Evolutionary conservation across 2,797 vertebrate genomes (phyloP).

Genomic region (Trematomus bernacchii): DNA sequence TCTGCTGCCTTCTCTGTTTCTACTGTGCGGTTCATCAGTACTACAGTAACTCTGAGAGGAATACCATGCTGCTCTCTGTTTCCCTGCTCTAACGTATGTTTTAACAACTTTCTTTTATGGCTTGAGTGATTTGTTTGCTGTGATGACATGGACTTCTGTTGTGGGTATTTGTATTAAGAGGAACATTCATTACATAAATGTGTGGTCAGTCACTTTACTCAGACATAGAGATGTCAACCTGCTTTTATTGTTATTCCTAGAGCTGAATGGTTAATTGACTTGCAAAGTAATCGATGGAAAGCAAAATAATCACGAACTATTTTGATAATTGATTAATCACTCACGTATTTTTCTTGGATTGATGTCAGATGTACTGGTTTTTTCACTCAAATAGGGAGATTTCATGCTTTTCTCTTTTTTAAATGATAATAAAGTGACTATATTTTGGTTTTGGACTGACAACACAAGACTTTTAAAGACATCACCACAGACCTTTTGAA

Average conservation of each 20-base stretch:
- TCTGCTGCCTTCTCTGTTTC: conserved; percentile 42
- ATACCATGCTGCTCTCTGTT: conserved; percentile 47
- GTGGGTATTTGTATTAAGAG: background rate
- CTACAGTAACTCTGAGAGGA: conserved; percentile 54
- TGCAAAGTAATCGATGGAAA: too few relatives aligned
- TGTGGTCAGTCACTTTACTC: background rate
- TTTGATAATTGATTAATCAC: too few relatives aligned
- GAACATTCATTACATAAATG: background rate
- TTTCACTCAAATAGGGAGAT: too few relatives aligned
- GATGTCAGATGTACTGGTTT: too few relatives aligned
- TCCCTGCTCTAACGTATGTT: conserved; percentile 53
- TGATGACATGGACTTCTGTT: conserved; percentile 6
- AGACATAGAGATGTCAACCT: background rate
- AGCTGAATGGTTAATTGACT: too few relatives aligned
- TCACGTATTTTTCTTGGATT: too few relatives aligned
- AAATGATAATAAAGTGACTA: too few relatives aligned
- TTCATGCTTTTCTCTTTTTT: too few relatives aligned
- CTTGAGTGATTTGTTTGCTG: conserved; percentile 11
- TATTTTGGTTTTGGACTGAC: too few relatives aligned
- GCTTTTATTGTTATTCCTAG: background rate
- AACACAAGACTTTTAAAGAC: too few relatives aligned
- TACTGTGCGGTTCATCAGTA: conserved; percentile 53
- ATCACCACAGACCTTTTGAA: too few relatives aligned
- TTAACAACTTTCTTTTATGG: background rate
- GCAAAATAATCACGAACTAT: too few relatives aligned